These are phyloP conservation scores for Phalacrocorax brasilianus DNA, from an alignment of 2,113 vertebrate species.

Conservation along the genomic window DNA sequence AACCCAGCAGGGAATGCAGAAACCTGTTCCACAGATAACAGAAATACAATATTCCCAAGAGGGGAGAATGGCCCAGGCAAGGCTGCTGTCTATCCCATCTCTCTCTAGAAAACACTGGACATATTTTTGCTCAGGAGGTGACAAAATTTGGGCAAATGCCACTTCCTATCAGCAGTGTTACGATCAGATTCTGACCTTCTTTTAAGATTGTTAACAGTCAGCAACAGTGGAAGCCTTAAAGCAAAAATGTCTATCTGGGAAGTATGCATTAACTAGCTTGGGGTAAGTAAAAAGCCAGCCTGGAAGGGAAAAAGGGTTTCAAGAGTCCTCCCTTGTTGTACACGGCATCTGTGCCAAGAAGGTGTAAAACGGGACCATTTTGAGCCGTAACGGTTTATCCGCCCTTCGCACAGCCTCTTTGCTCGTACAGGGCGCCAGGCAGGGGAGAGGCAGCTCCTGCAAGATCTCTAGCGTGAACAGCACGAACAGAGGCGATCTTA, in stretches of 20 bases:
- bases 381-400: neutral
- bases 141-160: slow-evolving; percentile 42
- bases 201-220: slow-evolving; percentile 36
- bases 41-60: neutral
- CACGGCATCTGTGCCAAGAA: slow-evolving; percentile 2
- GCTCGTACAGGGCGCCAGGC: neutral
- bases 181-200: slow-evolving; percentile 36
- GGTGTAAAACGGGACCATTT: neutral
- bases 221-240: slow-evolving; percentile 28
- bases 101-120: slow-evolving; percentile 18
- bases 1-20: slow-evolving; percentile 15
- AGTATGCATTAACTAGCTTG: neutral
- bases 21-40: neutral
- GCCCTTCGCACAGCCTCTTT: neutral
- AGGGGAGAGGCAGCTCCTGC: neutral
- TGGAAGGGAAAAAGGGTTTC: neutral
- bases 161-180: slow-evolving; percentile 26
- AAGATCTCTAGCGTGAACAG: neutral
- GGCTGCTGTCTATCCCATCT: neutral
- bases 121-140: slow-evolving; percentile 43
- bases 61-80: neutral
- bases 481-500: neutral
- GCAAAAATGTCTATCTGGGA: slow-evolving; percentile 1
- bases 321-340: neutral
- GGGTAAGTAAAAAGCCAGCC: slow-evolving; percentile 3